phyloP scores from a whole-genome alignment of 2,888 invertebrate species.

The Reticulitermes lucifugus region DNA sequence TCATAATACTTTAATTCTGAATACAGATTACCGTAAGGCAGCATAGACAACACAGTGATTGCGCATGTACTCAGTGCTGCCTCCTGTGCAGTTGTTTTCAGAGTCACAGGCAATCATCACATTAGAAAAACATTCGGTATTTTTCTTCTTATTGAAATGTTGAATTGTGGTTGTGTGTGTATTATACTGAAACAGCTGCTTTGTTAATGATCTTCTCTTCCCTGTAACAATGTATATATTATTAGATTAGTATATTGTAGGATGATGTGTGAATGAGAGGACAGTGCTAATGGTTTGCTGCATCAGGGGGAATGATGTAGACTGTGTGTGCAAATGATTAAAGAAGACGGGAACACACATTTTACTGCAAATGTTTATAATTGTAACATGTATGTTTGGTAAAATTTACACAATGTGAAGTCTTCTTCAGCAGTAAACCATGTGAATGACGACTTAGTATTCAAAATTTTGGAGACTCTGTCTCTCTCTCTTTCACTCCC shows the following conservation, averaged over 20 bases:
- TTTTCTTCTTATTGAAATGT: constrained; percentile 12
- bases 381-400: no score
- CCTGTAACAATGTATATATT: constrained; percentile 16
- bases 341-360: background rate
- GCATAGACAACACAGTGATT: no score
- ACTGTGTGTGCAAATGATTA: background rate
- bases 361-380: background rate
- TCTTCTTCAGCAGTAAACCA: no score
- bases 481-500: no score
- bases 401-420: no score
- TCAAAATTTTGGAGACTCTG: no score
- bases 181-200: background rate
- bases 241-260: background rate
- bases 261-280: background rate
- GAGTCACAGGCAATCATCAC: background rate
- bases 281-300: background rate
- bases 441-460: no score
- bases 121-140: background rate
- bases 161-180: background rate
- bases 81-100: no score
- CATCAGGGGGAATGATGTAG: background rate
- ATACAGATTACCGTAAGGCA: no score
- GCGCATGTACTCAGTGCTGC: no score
- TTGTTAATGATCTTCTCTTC: constrained; percentile 23
- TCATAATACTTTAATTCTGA: no score